Base-by-base conservation (phyloP, 2,113 vertebrate genomes). In the Narcine bancroftii region DNA sequence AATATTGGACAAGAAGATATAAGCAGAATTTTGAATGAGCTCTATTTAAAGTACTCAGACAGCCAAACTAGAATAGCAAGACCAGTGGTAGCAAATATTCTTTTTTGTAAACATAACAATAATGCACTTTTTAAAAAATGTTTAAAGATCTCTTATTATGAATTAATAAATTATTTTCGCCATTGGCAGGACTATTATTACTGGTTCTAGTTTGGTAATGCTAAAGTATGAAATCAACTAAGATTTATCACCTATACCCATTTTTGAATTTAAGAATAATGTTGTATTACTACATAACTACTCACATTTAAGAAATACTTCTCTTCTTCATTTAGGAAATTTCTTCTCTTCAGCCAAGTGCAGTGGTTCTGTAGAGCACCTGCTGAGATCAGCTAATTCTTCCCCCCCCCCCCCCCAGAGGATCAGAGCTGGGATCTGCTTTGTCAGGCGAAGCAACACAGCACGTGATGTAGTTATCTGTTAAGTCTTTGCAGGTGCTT, bases 361-460 rank as follows among this genome's bases (percentile, higher is more conserved):
- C 42, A 53, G 47, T 33, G 24, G 47, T 50, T 0, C 0, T 29
- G 45, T 26, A n/a, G 42, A 10, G 45, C 24, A 50, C 45, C 77
- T 81, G 45, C 33, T 53, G 77, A 29, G 45, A 81, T 53, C 77
- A 81, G 77, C 24, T 29, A 33, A 81, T 21, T 81, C 45, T 50
- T 45, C 26, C 29, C 24, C 26, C 7, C 10, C 72, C 26, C 29
- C 24, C 26, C 7, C 10, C 72, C 47, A 11, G 7, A 47, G 42
- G 77, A 81, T 81, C 77, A 53, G 45, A 81, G 45, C 77, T 50
- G 45, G 39, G 21, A 81, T 47, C 45, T 81, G 77, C 77, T 81
- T 81, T 81, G 15, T 24, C 77, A 50, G 10, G 77, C 77, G 47
- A 2, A 50, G 21, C 26, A 11, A 81, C 77, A 50, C 45, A 81